These are phyloP conservation scores for Ptyas mucosa DNA, from an alignment of 2,113 vertebrate species.

Conservation along the genomic window DNA sequence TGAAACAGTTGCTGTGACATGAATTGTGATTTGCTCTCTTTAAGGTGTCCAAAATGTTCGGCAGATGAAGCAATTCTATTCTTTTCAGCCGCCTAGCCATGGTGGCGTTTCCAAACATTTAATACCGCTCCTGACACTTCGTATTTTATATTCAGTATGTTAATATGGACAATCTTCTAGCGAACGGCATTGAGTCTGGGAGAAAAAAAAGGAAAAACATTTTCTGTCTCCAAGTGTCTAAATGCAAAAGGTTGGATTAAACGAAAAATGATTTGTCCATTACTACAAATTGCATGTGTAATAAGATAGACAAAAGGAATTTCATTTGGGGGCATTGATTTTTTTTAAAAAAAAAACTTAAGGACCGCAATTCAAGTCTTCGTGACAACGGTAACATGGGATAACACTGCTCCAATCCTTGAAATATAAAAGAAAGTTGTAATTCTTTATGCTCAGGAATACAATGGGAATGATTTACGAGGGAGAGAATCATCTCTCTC, in stretches of 20 bases:
- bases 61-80: conserved; percentile 38
- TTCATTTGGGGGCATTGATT: conserved; percentile 45
- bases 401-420: conserved; percentile 29
- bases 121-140: conserved; percentile 47
- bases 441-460: conserved; percentile 29
- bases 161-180: conserved; percentile 51
- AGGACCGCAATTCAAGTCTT: background rate
- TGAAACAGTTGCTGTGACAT: conserved; percentile 30
- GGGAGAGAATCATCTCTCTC: background rate
- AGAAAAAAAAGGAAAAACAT: conserved; percentile 22
- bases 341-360: conserved; percentile 40
- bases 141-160: conserved; percentile 51
- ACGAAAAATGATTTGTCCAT: conserved; percentile 48
- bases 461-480: conserved; percentile 25
- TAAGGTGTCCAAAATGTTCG: conserved; percentile 28
- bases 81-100: conserved; percentile 39
- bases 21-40: conserved; percentile 33
- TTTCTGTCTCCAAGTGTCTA: conserved; percentile 39
- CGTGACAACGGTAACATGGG: conserved; percentile 38
- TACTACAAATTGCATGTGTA: conserved; percentile 59
- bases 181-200: conserved; percentile 34
- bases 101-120: conserved; percentile 27
- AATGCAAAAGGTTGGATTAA: conserved; percentile 54
- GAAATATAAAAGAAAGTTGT: conserved; percentile 40
- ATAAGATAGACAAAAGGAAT: conserved; percentile 53